These are phyloP conservation scores for Salvelinus alpinus DNA, from an alignment of 2,113 vertebrate genomes.

Conservation along the genomic window DNA sequence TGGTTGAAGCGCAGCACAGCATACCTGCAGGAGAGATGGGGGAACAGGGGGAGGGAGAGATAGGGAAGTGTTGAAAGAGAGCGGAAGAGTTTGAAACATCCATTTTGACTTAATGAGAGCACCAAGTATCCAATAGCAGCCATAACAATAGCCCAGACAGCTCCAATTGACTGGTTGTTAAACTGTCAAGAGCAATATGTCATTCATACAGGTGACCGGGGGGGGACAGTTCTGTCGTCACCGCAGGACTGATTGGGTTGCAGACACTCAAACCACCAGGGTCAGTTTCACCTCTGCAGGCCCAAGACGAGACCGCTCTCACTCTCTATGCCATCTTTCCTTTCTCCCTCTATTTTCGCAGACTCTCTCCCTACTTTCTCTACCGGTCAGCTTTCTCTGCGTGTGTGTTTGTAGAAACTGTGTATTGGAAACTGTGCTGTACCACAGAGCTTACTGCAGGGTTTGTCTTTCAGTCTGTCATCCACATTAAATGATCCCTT, in stretches of 20 bases:
- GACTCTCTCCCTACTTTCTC: too few species aligned
- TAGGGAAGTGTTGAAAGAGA: background rate
- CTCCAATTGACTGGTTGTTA: background rate
- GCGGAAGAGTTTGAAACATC: background rate
- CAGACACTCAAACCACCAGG: background rate
- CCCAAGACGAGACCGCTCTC: too few species aligned
- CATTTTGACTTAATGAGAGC: background rate
- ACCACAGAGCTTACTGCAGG: background rate
- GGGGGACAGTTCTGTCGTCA: background rate
- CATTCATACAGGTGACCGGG: background rate
- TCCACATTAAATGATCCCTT: slow-evolving; percentile 15
- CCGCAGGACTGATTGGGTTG: background rate
- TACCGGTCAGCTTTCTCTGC: too few species aligned
- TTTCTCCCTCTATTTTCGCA: too few species aligned
- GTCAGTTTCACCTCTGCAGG: too few species aligned
- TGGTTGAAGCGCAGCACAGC: slow-evolving; percentile 92
- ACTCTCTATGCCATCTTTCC: too few species aligned
- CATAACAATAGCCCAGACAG: background rate
- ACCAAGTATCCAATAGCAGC: background rate
- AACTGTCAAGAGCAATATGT: background rate
- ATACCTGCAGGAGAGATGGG: slow-evolving; percentile 75
- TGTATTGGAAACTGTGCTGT: too few species aligned
- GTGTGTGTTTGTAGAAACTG: background rate
- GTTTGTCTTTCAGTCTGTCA: slow-evolving; percentile 35
- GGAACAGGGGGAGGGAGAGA: slow-evolving; percentile 7